Conservation (phyloP, 2,888 invertebrate species). For the Argynnis bischoffii region DNA sequence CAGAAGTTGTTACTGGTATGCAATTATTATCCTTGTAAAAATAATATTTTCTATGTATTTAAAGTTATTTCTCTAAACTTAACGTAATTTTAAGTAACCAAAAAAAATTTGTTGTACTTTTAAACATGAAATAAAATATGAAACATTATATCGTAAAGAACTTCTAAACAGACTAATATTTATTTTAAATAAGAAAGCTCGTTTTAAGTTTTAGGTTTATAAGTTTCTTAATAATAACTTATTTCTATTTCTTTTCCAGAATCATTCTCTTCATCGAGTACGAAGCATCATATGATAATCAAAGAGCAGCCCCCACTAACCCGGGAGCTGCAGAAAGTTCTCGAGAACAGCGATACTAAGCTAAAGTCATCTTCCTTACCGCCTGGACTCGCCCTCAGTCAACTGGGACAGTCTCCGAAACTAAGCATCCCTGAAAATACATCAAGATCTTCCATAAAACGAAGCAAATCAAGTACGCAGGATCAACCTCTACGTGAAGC, state of each 20-base stretch:
- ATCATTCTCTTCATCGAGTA: conserved; percentile 80
- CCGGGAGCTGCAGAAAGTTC: conserved; percentile 67
- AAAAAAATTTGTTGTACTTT: not conserved
- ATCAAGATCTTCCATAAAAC: conserved; percentile 73
- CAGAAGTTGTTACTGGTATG: conserved; percentile 79
- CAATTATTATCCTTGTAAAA: conserved; percentile 1
- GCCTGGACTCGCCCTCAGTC: conserved; percentile 81
- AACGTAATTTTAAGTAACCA: not conserved
- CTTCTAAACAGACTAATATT: no score
- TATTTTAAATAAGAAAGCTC: no score
- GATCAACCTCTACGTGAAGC: conserved; percentile 66
- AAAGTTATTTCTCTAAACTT: no score
- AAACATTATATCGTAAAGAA: no score
- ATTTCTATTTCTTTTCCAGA: conserved; percentile 58
- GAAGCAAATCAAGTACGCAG: conserved; percentile 78
- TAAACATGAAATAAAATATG: not conserved
- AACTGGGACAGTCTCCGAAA: conserved; percentile 76
- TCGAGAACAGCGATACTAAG: conserved; percentile 75
- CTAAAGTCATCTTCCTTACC: conserved; percentile 85
- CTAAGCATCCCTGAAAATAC: conserved; percentile 77
- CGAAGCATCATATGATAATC: conserved; percentile 69
- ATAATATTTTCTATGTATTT: no score
- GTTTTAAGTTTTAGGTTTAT: no score
- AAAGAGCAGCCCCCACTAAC: conserved; percentile 71
- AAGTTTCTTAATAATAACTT: no score